Conservation (phyloP, 23 tunicate genomes). For the Clavelina lepadiformis region DNA sequence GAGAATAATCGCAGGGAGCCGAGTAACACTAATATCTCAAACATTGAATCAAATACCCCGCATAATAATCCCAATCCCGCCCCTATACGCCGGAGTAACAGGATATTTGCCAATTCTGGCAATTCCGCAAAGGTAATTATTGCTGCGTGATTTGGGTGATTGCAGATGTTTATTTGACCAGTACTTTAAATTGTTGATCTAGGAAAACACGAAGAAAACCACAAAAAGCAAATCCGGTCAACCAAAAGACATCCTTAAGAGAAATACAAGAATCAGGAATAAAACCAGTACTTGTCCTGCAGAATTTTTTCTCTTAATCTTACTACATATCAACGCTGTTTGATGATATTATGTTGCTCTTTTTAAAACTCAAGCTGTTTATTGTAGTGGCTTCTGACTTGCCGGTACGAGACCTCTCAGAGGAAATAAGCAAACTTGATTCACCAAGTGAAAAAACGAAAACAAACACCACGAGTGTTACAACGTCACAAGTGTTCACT, state of each 20-base stretch:
- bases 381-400: slow-evolving; percentile 32
- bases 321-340: no score
- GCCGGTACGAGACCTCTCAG: slow-evolving; percentile 55
- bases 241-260: slow-evolving; percentile 47
- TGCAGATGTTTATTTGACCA: not conserved
- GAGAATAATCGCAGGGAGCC: slow-evolving; percentile 59
- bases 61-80: slow-evolving; percentile 17
- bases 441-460: slow-evolving; percentile 38
- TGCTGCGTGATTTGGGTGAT: not conserved
- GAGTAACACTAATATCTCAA: slow-evolving; percentile 4
- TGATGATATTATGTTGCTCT: no score
- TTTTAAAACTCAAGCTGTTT: no score
- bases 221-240: slow-evolving; percentile 37
- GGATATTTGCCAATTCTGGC: slow-evolving; percentile 51
- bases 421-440: slow-evolving; percentile 68
- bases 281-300: no score
- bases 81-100: slow-evolving; percentile 48
- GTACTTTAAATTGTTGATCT: not conserved
- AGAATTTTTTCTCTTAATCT: no score
- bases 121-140: slow-evolving; percentile 72
- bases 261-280: no score
- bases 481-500: slow-evolving; percentile 17
- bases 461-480: no score
- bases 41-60: slow-evolving; percentile 1
- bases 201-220: slow-evolving; percentile 62